These are phyloP conservation scores for Heterohyrax brucei DNA, from an alignment of 2,797 vertebrate species.

Conservation along the genomic window DNA sequence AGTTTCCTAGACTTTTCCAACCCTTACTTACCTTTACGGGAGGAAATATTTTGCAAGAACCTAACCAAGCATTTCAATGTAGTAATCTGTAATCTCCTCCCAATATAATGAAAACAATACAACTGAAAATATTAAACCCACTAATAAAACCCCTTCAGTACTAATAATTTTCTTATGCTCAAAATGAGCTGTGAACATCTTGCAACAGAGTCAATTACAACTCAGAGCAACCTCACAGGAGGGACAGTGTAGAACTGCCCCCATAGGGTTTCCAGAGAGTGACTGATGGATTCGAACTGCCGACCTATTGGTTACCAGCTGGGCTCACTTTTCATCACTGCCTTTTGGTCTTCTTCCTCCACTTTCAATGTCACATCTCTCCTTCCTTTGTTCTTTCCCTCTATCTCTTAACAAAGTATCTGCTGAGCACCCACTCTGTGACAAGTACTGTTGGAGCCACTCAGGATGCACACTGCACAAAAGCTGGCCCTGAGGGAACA, in stretches of 20 bases:
- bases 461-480: not conserved
- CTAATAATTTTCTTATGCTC: not conserved
- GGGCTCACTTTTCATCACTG: not conserved
- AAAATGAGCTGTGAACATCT: not conserved
- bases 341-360: not conserved
- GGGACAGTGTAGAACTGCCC: too few relatives aligned
- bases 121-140: not conserved
- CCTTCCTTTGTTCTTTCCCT: conserved; percentile 9
- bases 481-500: not conserved
- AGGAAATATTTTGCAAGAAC: conserved; percentile 60
- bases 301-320: too few relatives aligned
- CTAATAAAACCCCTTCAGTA: conserved; percentile 36
- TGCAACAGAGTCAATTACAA: too few relatives aligned
- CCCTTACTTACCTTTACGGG: not conserved
- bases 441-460: not conserved
- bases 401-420: conserved; percentile 24
- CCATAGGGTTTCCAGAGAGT: too few relatives aligned
- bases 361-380: not conserved
- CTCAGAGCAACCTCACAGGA: too few relatives aligned
- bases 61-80: conserved; percentile 49
- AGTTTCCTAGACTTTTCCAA: conserved; percentile 36
- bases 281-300: too few relatives aligned
- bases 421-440: not conserved
- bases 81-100: not conserved
- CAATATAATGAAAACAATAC: not conserved